Evolutionary conservation across 2,113 vertebrate species (phyloP), one percentile per base, ranked within the genome.

Genomic region (Ibidorhyncha struthersii): DNA sequence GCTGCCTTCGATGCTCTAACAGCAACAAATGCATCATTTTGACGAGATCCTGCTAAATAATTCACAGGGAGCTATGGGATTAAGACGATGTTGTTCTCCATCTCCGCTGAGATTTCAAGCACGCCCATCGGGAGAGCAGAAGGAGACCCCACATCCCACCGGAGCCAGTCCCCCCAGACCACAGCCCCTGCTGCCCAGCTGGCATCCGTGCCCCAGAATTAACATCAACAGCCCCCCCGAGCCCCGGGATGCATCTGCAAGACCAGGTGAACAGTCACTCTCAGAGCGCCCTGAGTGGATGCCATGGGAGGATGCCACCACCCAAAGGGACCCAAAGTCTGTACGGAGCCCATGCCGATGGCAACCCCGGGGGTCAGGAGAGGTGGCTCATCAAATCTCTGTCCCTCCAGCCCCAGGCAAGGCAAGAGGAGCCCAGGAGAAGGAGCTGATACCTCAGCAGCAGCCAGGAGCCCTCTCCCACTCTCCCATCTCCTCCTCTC

Each of bases 11-110:
- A 89, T 73, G 89, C 83, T 95, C 86, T 52, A 94, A 96, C 94
- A 97, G 96, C 23, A 12, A 96, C 92, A 98, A 97, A 98, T 61
- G 82, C 96, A 96, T 96, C 91, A 85, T 86, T 96, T 96, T 94
- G 86, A 98, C 9, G 66, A 97, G 96, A 97, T 97, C 93, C 88
- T 92, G 91, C 97, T 98, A 97, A 98, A 97, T 98, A 98, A 98
- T 97, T 97, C 96, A 97, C 94, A 76, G 91, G 72, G 95, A 96
- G 86, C 85, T 90, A 67, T 41, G 45, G 79, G 95, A 98, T 97
- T 98, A 97, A 97, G 96, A 93, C 96, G 97, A 92, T 81, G 77
- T 94, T 97, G 95, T 91, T 95, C 95, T 93, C 92, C 22, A 21
- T 71, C 95, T 97, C 96, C 27, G 7, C 78, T 67, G 89, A 88